Conservation (phyloP, 1,140 invertebrate genomes). For the Nephila pilipes region DNA sequence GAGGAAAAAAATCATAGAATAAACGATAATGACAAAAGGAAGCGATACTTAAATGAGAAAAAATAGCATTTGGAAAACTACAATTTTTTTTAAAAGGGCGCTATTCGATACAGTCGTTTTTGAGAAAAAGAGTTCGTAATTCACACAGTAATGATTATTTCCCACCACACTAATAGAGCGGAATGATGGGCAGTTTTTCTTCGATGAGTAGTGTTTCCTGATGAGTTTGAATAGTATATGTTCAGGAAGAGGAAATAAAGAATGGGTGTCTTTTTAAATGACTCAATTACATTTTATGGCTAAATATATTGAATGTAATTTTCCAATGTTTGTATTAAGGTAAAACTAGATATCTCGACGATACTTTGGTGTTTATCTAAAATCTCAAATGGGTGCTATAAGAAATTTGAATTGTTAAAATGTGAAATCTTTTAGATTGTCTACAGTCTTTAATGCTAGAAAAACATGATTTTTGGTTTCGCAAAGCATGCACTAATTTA, state of each 20-base stretch:
- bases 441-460: too few species aligned
- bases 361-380: too few species aligned
- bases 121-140: not conserved
- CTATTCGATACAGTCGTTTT: not conserved
- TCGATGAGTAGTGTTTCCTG: conserved; percentile 25
- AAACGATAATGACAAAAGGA: conserved; percentile 62
- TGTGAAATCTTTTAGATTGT: too few species aligned
- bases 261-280: not conserved
- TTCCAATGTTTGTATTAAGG: not conserved
- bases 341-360: too few species aligned
- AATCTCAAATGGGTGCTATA: too few species aligned
- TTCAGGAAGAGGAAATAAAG: not conserved
- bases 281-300: not conserved
- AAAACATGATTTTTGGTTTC: too few species aligned
- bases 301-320: not conserved
- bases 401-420: too few species aligned
- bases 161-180: conserved; percentile 36
- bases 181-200: conserved; percentile 10
- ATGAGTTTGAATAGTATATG: not conserved
- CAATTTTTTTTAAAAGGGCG: not conserved
- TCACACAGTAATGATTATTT: conserved; percentile 28
- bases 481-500: too few species aligned
- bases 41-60: conserved; percentile 61
- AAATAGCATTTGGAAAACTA: conserved; percentile 26
- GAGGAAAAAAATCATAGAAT: not conserved